Percentiles rank a stretch among this genome's conserved stretches.
Evolutionary conservation across 2,888 invertebrate species (phyloP).

Genomic region (Tromatobia lineatoria): DNA sequence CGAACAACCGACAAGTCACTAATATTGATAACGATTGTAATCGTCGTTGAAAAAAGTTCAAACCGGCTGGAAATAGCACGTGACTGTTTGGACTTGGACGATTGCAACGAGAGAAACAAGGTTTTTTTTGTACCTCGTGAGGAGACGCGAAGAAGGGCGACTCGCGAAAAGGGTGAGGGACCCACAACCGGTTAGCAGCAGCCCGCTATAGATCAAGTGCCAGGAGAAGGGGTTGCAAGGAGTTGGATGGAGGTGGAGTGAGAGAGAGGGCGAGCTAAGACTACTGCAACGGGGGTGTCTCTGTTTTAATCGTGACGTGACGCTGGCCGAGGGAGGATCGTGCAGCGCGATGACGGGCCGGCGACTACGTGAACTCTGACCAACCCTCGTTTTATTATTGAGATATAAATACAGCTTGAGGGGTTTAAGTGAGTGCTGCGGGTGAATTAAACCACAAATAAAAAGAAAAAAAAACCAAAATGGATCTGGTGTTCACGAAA

Average conservation of each 20-base stretch:
- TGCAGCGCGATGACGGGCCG: conserved; percentile 63
- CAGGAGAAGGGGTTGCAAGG: conserved; percentile 64
- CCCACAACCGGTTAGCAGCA: conserved; percentile 10
- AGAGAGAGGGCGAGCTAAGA: conserved; percentile 65
- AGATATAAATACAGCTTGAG: conserved; percentile 23
- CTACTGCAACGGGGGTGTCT: conserved; percentile 64
- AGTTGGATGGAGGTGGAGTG: conserved; percentile 54
- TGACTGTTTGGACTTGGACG: conserved; percentile 25
- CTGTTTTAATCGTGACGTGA: conserved; percentile 71
- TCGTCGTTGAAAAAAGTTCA: conserved; percentile 10
- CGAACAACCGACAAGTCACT: conserved; percentile 47
- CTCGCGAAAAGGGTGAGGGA: conserved; percentile 26
- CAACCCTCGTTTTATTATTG: conserved; percentile 47
- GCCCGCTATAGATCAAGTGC: conserved; percentile 36
- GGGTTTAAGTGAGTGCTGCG: conserved; percentile 17
- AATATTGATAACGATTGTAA: not conserved
- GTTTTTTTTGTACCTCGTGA: conserved; percentile 44
- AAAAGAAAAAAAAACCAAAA: conserved; percentile 33
- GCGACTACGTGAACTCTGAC: conserved; percentile 65
- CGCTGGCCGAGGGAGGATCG: conserved; percentile 67
- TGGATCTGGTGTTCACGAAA: conserved; percentile 62
- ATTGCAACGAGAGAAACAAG: conserved; percentile 4
- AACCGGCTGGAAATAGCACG: conserved; percentile 25
- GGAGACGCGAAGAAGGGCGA: conserved; percentile 38
- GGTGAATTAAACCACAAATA: conserved; percentile 49